phyloP scores from a whole-genome alignment of 2,888 invertebrate species.

The Drosophila melanosoma region DNA sequence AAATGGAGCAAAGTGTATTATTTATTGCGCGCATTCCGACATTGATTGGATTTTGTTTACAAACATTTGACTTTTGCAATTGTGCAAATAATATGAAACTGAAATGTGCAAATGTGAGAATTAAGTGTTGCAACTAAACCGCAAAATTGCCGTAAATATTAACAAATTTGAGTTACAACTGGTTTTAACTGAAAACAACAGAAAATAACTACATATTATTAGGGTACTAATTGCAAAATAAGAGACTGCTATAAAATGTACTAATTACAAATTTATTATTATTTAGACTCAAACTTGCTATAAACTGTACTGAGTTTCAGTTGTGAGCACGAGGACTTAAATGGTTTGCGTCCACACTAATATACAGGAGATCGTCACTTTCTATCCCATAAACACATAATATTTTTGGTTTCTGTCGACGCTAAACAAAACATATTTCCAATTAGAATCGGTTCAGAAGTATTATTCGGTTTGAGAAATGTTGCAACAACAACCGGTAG shows the following conservation, averaged over 20 bases:
- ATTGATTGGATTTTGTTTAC: conserved; percentile 57
- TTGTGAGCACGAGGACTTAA: not conserved
- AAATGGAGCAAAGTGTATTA: conserved; percentile 39
- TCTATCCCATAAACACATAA: not conserved
- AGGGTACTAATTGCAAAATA: conserved; percentile 1
- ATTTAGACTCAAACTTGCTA: not conserved
- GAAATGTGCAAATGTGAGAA: conserved; percentile 22
- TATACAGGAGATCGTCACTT: conserved; percentile 1
- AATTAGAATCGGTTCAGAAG: conserved; percentile 4
- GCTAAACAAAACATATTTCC: not conserved
- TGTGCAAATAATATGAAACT: conserved; percentile 39
- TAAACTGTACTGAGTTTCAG: not conserved
- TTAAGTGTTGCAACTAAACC: conserved; percentile 26
- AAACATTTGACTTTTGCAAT: conserved; percentile 42
- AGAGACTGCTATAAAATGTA: not conserved
- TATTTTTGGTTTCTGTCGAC: conserved; percentile 5
- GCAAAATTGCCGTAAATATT: conserved; percentile 24
- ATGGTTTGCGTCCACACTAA: conserved; percentile 18
- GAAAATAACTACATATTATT: not conserved
- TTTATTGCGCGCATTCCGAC: conserved; percentile 45
- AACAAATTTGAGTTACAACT: conserved; percentile 32
- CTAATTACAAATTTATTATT: not conserved
- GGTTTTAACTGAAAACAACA: conserved; percentile 18
- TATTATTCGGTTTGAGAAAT: conserved; percentile 2
- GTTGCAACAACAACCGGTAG: conserved; percentile 14